Base-by-base conservation (phyloP, 2,797 vertebrate species). In the Melanotaenia maccullochi region DNA sequence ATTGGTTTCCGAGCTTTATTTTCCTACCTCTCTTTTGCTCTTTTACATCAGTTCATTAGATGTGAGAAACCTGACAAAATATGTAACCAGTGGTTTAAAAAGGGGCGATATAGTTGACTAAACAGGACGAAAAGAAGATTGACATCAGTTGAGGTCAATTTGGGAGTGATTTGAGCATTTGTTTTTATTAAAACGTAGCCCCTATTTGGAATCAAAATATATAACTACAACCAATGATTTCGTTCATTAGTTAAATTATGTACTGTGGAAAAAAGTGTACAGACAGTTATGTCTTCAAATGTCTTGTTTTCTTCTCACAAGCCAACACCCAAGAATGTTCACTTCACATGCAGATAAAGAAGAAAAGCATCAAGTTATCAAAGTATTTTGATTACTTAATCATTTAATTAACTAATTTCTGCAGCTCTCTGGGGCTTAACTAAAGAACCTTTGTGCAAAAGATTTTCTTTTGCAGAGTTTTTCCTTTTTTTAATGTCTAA, bases 1-100 rank as follows among this genome's bases (percentile, higher is more conserved):
- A 71, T 20, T 22, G 70, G 77, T 81, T 54, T 14, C n/a, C 1
- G 0, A 0, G 2, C 61, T 64, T 60, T 61, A 55, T 65, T 56
- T 22, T 12, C 30, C 11, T 55, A 54, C 30, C 36, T 5, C 20
- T 18, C 20, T 67, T 76, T 56, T 9, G 18, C 42, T 12, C 35
- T 35, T 75, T 2, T 42, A 24, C 51, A 64, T 67, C 78, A 47
- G 3, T 0, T 1, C 2, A 9, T 59, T 52, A 42, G 28, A 68
- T 35, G 32, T 54, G 5, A 61, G 9, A 64, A n/a, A 22, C 61
- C n/a, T 11, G 16, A 12, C 9, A 38, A 60, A 68, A 65, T 20
- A 64, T 9, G 24, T 20, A 44, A 12, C 38, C 33, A 30, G 0
- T 32, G 3, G 5, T 28, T 30, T 3, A 56, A 32, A 56, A 14